Evolutionary conservation across 2,797 vertebrate genomes (phyloP).

Genomic region (Chloroceryle amazona): DNA sequence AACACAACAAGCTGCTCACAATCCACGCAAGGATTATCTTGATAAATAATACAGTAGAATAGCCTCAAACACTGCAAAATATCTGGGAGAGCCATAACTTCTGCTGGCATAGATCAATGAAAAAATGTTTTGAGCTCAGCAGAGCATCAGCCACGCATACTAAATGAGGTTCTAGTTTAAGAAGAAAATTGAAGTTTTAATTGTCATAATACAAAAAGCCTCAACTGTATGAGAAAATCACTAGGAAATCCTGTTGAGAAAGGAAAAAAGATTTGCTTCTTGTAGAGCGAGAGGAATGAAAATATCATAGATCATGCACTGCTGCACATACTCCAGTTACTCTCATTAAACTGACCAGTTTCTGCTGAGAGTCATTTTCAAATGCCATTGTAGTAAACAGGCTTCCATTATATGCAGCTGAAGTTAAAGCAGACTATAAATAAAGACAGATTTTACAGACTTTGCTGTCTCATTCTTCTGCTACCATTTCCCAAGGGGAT

Average conservation of each 20-base stretch:
- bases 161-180: not conserved
- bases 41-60: not conserved
- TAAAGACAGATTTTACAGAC: not conserved
- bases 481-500: not conserved
- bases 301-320: not conserved
- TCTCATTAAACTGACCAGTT: not conserved
- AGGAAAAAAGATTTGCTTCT: not conserved
- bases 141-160: not conserved
- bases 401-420: not conserved
- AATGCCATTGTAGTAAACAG: not conserved
- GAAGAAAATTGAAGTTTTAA: not conserved
- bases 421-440: not conserved
- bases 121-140: not conserved
- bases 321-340: not conserved
- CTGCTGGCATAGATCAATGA: not conserved
- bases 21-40: not conserved
- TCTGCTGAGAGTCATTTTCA: not conserved
- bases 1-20: not conserved
- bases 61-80: not conserved
- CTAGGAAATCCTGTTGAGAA: not conserved
- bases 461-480: not conserved
- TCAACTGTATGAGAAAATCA: not conserved
- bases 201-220: not conserved
- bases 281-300: not conserved
- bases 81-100: accelerated